Percentiles rank a stretch among this genome's conserved stretches.
Conservation (phyloP, 2,113 vertebrate genomes). For the Mugil cephalus region DNA sequence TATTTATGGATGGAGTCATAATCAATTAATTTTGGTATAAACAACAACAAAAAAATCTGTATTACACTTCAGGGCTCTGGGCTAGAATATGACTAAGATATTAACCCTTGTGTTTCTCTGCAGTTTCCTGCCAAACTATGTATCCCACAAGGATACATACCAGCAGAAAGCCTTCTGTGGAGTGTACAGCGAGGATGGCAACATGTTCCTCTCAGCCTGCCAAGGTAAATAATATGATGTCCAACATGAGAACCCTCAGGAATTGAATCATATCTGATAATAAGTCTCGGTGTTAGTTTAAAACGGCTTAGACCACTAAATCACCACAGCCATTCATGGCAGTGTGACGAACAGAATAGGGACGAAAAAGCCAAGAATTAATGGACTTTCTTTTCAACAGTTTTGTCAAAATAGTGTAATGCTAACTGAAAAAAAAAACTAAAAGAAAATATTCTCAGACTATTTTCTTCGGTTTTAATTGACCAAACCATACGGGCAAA, state of each 20-base stretch:
- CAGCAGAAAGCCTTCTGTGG: conserved; percentile 95
- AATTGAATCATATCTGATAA: conserved; percentile 32
- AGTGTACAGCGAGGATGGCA: conserved; percentile 90
- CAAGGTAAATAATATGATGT: conserved; percentile 85
- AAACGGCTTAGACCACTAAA: conserved; percentile 18
- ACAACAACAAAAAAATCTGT: too few relatives aligned
- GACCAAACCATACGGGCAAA: too few relatives aligned
- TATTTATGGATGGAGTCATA: neutral
- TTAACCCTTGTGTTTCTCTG: conserved; percentile 53
- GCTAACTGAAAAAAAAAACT: too few relatives aligned
- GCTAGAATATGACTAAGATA: conserved; percentile 13
- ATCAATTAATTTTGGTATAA: neutral
- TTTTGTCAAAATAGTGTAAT: too few relatives aligned
- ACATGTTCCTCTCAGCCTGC: conserved; percentile 92
- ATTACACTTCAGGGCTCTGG: neutral
- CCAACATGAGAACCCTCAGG: conserved; percentile 34
- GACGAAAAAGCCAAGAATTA: too few relatives aligned
- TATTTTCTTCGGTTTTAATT: too few relatives aligned
- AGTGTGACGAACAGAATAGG: conserved; percentile 3
- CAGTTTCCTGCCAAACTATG: conserved; percentile 93
- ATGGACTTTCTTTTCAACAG: too few relatives aligned
- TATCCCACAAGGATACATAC: conserved; percentile 88
- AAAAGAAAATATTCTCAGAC: too few relatives aligned
- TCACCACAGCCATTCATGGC: neutral
- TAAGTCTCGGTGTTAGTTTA: conserved; percentile 13